Evolutionary conservation across 2,113 vertebrate genomes (phyloP).

Genomic region (Cebidichthys violaceus): DNA sequence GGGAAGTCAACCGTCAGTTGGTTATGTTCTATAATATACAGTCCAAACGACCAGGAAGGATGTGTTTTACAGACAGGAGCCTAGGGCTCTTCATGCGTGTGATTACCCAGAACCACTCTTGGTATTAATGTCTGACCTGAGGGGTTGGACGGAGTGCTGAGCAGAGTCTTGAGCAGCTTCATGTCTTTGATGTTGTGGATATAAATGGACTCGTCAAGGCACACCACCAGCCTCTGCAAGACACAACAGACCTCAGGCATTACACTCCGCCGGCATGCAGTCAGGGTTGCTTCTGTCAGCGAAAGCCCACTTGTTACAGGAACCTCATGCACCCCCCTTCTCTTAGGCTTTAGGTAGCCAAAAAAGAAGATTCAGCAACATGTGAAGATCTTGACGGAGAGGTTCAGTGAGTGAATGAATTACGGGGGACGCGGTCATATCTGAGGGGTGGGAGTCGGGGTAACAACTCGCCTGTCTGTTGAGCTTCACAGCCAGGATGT

Average conservation of each 20-base stretch:
- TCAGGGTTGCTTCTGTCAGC: not conserved
- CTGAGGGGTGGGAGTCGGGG: not conserved
- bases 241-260: constrained; percentile 13
- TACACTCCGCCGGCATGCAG: not conserved
- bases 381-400: not conserved
- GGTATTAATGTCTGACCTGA: constrained; percentile 80
- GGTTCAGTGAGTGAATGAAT: not conserved
- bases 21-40: not conserved
- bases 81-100: not conserved
- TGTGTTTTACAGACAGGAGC: not conserved
- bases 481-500: constrained; percentile 90
- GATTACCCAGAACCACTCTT: too few species aligned
- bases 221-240: constrained; percentile 90
- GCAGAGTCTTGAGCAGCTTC: constrained; percentile 93
- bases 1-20: not conserved
- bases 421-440: not conserved
- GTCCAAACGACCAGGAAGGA: not conserved
- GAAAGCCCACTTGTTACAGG: not conserved
- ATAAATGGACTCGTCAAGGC: constrained; percentile 91
- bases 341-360: not conserved
- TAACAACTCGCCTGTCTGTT: constrained; percentile 89
- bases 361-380: not conserved
- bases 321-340: too few species aligned
- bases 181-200: constrained; percentile 97
- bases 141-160: constrained; percentile 88